Evolutionary conservation across 2,797 vertebrate species (phyloP), one percentile per base, ranked within the genome.

Genomic region (Taeniopygia guttata): DNA sequence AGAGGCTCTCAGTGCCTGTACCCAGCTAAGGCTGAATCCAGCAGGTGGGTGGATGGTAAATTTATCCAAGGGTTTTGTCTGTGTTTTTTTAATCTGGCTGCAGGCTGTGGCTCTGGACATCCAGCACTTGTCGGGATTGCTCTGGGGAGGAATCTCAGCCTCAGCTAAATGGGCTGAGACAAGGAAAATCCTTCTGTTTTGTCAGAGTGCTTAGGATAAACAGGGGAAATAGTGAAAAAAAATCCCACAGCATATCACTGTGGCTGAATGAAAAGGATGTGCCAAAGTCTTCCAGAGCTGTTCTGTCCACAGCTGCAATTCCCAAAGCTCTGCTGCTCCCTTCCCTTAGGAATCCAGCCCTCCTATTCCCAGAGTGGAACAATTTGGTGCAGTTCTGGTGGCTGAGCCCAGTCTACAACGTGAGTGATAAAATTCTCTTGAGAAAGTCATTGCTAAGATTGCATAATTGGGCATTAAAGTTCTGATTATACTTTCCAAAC

Each of bases 391-490:
- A 26, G 43, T 26, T 82, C 70, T 85, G 69, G 43, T 20, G 73
- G 59, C 49, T 77, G 87, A 87, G 83, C 69, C 77, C 66, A 5
- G 79, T 45, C 82, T 83, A 76, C 79, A 80, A 45, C 54, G 52
- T 64, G 74, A 95, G 66, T 3, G 34, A 90, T 73, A 49, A 63
- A 63, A 94, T 59, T 43, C 68, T 93, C 79, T 36, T 4, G 46
- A 46, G 58, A 94, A 88, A 91, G 73, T 74, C 89, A 74, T 15
- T 72, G 54, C 89, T 86, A 72, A 45, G 87, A 84, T 84, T 87
- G 76, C 60, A 86, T 92, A 86, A 95, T 94, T 94, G 95, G 76
- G 83, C 94, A 94, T 94, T 93, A 96, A 96, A 80, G 82, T 92
- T 88, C 68, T 95, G 87, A 92, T 91, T 96, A 91, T 96, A 72